These are phyloP conservation scores for Tetranychus piercei DNA, from an alignment of 2,888 invertebrate genomes.

Conservation along the genomic window DNA sequence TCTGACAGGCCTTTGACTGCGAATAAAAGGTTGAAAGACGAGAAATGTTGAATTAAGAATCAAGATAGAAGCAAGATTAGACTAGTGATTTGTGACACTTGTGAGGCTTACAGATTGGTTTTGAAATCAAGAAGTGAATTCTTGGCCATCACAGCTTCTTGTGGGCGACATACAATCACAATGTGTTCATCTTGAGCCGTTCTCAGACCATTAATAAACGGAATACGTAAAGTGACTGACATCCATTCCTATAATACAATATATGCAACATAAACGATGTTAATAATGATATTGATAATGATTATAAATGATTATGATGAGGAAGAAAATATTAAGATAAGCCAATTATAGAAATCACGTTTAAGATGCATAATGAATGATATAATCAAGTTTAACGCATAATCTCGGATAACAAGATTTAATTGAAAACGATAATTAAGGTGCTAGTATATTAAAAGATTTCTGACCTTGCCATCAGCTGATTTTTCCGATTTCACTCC, in stretches of 20 bases:
- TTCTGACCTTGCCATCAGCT: conserved; percentile 23
- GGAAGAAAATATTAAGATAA: conserved; percentile 7
- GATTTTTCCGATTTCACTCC: conserved; percentile 24
- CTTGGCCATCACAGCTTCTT: conserved; percentile 28
- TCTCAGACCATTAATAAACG: conserved; percentile 29
- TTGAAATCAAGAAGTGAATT: conserved; percentile 28
- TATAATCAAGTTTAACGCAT: too few relatives aligned
- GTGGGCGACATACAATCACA: conserved; percentile 30
- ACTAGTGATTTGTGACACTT: background rate
- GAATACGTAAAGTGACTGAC: conserved; percentile 30
- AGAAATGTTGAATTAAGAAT: background rate
- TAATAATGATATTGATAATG: too few relatives aligned
- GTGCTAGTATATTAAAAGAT: background rate
- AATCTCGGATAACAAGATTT: too few relatives aligned
- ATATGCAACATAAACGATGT: conserved; percentile 11
- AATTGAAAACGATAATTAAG: too few relatives aligned
- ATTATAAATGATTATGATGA: background rate
- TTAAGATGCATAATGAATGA: background rate
- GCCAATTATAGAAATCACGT: conserved; percentile 7
- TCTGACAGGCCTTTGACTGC: conserved; percentile 19
- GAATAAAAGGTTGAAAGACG: background rate
- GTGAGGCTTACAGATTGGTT: conserved; percentile 27
- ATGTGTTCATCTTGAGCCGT: conserved; percentile 31
- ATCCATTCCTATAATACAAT: conserved; percentile 28
- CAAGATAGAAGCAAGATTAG: too few relatives aligned